Conservation (phyloP, 2,888 invertebrate genomes). For the Callyntrura sp. region DNA sequence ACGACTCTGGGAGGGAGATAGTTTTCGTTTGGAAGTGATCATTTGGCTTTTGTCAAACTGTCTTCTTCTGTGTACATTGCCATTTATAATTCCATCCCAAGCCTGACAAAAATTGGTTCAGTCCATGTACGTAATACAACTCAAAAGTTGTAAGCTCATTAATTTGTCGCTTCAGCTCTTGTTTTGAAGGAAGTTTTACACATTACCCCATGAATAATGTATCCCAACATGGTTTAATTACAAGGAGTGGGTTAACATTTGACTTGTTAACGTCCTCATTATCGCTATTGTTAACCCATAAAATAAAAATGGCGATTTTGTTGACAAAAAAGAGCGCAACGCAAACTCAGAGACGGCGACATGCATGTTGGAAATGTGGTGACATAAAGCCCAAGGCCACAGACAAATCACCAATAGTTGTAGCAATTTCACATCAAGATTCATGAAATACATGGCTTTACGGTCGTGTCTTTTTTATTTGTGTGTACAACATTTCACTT, state of each 20-base stretch:
- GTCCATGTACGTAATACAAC: not conserved
- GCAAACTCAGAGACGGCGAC: no score
- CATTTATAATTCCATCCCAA: not conserved
- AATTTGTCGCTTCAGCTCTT: not conserved
- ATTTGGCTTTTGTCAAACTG: no score
- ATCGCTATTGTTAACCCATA: not conserved
- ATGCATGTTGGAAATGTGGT: no score
- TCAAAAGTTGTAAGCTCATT: not conserved
- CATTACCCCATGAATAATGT: conserved; percentile 7
- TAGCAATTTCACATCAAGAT: not conserved
- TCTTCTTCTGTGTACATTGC: no score
- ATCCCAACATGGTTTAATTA: conserved; percentile 1
- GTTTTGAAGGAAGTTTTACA: conserved; percentile 11
- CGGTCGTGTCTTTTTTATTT: no score
- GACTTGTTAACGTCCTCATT: not conserved
- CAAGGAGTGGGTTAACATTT: conserved; percentile 16
- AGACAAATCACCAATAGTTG: no score
- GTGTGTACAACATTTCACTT: no score
- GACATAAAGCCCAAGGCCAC: no score
- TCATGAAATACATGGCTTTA: no score
- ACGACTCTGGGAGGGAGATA: no score
- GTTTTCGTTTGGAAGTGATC: no score
- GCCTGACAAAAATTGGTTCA: not conserved
- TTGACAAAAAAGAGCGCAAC: not conserved
- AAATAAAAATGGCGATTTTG: not conserved